These are phyloP conservation scores for Temnopleurus reevesii DNA, from an alignment of 53 echinoderm and acorn worm species.

Conservation along the genomic window DNA sequence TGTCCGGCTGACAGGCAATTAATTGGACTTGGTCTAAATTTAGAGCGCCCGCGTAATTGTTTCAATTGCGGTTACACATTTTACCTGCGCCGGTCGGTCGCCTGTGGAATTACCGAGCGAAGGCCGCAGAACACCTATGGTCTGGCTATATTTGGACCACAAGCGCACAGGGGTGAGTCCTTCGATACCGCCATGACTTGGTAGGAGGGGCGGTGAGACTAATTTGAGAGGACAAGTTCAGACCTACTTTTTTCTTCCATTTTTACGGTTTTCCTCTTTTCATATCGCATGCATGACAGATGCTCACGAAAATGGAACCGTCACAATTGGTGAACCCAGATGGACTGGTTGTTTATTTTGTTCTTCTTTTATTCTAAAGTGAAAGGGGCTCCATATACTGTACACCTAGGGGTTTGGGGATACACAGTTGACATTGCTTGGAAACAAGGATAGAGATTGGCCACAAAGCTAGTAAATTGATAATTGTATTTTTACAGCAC, in stretches of 20 bases:
- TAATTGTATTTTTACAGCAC: too few species aligned
- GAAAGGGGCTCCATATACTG: too few species aligned
- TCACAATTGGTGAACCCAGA: too few species aligned
- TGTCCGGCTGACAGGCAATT: too few species aligned
- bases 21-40: conserved; percentile 42
- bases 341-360: neutral
- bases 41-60: conserved; percentile 3
- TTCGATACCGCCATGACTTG: neutral
- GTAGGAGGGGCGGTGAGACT: conserved; percentile 41
- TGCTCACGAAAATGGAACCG: neutral
- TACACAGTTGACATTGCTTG: too few species aligned
- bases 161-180: neutral
- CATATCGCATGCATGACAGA: neutral
- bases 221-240: conserved; percentile 36
- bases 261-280: neutral
- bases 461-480: too few species aligned
- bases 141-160: conserved; percentile 19
- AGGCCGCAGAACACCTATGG: conserved; percentile 35
- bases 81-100: neutral
- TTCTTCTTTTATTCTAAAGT: neutral
- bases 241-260: neutral
- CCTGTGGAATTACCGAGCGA: neutral
- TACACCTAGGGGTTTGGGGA: too few species aligned
- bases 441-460: too few species aligned
- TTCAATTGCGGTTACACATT: conserved; percentile 21